A percentile compares a stretch with the other conserved stretches of the same genome.
These are phyloP conservation scores for Acipenser oxyrinchus DNA, from an alignment of 2,797 vertebrate species.

Conservation along the genomic window DNA sequence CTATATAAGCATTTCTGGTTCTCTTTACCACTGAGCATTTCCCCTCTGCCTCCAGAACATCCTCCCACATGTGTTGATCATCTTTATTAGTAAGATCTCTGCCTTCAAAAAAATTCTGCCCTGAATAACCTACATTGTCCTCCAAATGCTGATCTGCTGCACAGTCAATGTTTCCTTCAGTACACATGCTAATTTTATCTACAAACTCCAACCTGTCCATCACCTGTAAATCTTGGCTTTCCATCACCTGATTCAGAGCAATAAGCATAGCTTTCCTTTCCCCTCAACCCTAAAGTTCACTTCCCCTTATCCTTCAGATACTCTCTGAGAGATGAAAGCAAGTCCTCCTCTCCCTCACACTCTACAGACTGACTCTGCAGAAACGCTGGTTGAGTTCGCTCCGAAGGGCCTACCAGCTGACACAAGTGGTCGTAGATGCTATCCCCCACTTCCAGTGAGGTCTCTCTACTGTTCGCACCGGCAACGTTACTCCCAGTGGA, in stretches of 20 bases:
- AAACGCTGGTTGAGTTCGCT: slow-evolving; percentile 63
- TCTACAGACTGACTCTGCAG: slow-evolving; percentile 70
- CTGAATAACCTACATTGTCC: slow-evolving; percentile 51
- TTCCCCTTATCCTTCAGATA: slow-evolving; percentile 79
- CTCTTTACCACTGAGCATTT: slow-evolving; percentile 45
- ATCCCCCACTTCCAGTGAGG: slow-evolving; percentile 77
- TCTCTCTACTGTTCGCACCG: slow-evolving; percentile 67
- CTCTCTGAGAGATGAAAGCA: slow-evolving; percentile 85
- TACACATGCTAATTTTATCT: slow-evolving; percentile 46
- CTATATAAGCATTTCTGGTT: slow-evolving; percentile 51
- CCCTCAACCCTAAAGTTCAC: slow-evolving; percentile 55
- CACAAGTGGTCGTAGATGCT: slow-evolving; percentile 85
- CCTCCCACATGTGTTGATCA: slow-evolving; percentile 34
- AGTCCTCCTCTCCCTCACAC: slow-evolving; percentile 78
- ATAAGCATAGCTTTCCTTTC: slow-evolving; percentile 48
- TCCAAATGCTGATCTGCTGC: slow-evolving; percentile 47
- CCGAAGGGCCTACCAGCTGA: slow-evolving; percentile 75
- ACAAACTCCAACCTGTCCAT: slow-evolving; percentile 51
- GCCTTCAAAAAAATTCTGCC: slow-evolving; percentile 72
- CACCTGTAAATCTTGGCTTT: slow-evolving; percentile 48
- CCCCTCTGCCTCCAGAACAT: slow-evolving; percentile 31
- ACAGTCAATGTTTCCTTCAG: slow-evolving; percentile 52
- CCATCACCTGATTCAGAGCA: slow-evolving; percentile 42
- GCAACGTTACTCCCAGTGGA: slow-evolving; percentile 67
- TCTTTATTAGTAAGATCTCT: slow-evolving; percentile 40